These are phyloP conservation scores for Brachyptera risi DNA, from an alignment of 2,888 invertebrate species.

Conservation along the genomic window DNA sequence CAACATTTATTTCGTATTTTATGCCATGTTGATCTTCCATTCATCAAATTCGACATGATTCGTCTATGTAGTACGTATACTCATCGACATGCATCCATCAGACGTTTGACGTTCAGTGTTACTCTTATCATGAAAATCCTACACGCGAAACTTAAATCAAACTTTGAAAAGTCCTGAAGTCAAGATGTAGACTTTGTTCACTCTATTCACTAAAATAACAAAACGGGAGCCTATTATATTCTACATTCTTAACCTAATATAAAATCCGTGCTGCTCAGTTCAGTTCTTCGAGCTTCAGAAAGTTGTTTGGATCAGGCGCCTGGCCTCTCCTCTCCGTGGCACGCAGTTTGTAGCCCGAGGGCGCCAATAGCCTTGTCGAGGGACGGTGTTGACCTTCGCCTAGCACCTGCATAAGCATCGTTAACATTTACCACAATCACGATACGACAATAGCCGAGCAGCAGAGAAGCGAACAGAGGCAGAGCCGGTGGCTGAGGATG, in stretches of 20 bases:
- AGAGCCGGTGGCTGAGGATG: constrained; percentile 18
- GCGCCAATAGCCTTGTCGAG: constrained; percentile 27
- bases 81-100: constrained; percentile 14
- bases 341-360: constrained; percentile 31
- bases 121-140: constrained; percentile 12
- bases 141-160: constrained; percentile 19
- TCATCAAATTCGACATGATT: constrained; percentile 13
- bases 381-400: constrained; percentile 23
- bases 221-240: constrained; percentile 10
- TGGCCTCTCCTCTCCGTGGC: constrained; percentile 23
- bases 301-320: constrained; percentile 6
- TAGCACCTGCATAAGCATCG: constrained; percentile 24
- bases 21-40: constrained; percentile 20
- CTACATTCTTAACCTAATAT: constrained; percentile 1
- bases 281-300: not conserved
- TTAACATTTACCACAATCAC: constrained; percentile 15
- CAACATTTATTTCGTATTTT: not conserved
- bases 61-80: not conserved
- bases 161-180: not conserved
- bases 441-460: constrained; percentile 18
- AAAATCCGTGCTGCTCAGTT: not conserved
- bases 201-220: not conserved
- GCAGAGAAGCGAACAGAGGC: constrained; percentile 16
- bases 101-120: not conserved
- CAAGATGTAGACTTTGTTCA: not conserved